phyloP scores from a whole-genome alignment of 2,113 vertebrate species.

The Cochlearius cochlearius region DNA sequence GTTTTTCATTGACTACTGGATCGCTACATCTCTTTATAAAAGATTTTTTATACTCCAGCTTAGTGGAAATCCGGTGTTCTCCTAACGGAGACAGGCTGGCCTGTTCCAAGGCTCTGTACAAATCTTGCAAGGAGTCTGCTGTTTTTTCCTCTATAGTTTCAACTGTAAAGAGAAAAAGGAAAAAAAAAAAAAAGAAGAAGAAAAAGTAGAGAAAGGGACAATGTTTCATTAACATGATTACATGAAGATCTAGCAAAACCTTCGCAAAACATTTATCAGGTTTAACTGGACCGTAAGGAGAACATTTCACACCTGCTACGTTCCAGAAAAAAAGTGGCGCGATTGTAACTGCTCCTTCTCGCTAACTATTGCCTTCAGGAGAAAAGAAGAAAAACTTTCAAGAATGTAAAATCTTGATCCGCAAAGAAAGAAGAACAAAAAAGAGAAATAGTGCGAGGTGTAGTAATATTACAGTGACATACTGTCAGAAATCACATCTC shows the following conservation, averaged over 20 bases:
- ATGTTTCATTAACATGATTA: conserved; percentile 28
- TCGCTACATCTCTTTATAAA: conserved; percentile 91
- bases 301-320: neutral
- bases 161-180: conserved; percentile 66
- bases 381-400: neutral
- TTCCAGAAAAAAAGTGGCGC: neutral
- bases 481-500: neutral
- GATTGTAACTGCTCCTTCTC: neutral
- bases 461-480: neutral
- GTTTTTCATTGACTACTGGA: conserved; percentile 94
- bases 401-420: neutral
- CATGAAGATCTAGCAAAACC: neutral
- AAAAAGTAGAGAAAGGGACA: conserved; percentile 50
- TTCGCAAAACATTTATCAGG: neutral
- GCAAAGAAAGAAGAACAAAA: neutral
- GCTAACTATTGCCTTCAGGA: neutral
- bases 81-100: conserved; percentile 92
- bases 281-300: neutral
- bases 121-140: conserved; percentile 91
- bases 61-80: conserved; percentile 85
- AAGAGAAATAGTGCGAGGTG: neutral
- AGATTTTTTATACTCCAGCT: conserved; percentile 90
- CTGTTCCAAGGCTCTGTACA: conserved; percentile 92
- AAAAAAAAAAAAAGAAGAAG: neutral
- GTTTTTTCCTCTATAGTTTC: conserved; percentile 81